These are phyloP conservation scores for Mactra quadrangularis DNA, from an alignment of 1,140 invertebrate genomes.

Conservation along the genomic window DNA sequence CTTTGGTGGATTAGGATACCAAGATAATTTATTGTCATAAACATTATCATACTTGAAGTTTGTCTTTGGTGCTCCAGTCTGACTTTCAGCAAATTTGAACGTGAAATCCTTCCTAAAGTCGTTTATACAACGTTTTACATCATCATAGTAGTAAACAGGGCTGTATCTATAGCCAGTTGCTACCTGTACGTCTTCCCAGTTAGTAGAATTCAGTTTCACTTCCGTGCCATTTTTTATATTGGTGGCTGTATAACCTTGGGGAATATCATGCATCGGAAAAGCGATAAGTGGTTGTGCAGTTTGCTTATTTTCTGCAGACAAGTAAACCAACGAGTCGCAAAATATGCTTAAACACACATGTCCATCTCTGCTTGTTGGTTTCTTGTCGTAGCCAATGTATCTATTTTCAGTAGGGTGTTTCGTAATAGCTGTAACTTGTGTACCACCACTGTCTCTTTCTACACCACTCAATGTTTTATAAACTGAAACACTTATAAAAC, in stretches of 20 bases:
- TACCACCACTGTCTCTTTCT: not conserved
- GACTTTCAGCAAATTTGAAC: not conserved
- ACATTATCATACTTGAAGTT: not conserved
- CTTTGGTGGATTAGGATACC: conserved; percentile 1
- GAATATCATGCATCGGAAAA: conserved; percentile 8
- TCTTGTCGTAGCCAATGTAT: not conserved
- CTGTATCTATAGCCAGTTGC: too few relatives aligned
- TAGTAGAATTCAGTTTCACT: not conserved
- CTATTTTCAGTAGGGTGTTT: not conserved
- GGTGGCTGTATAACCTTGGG: not conserved
- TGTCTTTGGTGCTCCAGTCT: not conserved
- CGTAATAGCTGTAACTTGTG: not conserved
- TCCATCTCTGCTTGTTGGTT: not conserved
- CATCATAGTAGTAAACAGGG: conserved; percentile 6
- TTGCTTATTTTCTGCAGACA: not conserved
- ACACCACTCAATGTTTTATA: not conserved
- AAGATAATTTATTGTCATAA: conserved; percentile 15
- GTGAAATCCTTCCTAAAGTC: not conserved
- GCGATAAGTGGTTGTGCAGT: not conserved
- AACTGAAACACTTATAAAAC: not conserved
- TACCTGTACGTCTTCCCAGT: not conserved
- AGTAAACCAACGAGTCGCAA: not conserved
- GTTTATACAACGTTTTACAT: not conserved
- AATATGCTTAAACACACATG: conserved; percentile 3
- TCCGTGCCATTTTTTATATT: not conserved